Base-by-base conservation (phyloP, 2,113 vertebrate genomes). In the Phyllopteryx taeniolatus region DNA sequence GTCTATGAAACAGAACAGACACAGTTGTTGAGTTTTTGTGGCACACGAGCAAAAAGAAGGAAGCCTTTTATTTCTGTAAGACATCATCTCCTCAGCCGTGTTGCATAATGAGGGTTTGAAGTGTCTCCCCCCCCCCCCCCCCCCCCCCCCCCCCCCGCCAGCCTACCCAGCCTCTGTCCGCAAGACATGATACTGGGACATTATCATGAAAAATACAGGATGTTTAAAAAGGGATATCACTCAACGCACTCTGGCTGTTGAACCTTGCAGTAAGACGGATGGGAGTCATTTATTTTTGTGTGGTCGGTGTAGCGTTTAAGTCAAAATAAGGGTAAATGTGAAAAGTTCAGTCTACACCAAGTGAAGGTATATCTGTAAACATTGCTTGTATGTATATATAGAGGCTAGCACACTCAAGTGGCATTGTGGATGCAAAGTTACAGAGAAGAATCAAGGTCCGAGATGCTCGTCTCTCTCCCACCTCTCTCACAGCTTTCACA, bases 341-440 rank as follows among this genome's bases (percentile, higher is more conserved):
- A 85, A 78, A 75, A 73, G 80, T 79, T 84, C 79, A 80, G 81
- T 79, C 78, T 71, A 75, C 80, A 74, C 83, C 79, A 15, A 79
- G 79, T 87, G 76, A 85, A 79, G 83, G 85, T 83, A 83, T 85
- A 84, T 92, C 86, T 83, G 85, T 89, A 83, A 89, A 86, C 89
- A 86, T 88, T 89, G 86, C 84, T 88, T 90, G 84, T 90, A 86
- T 93, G 91, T 93, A 92, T 86, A 92, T 93, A 92, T 81, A 86
- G 77, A 87, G 83, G 79, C 82, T 80, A 85, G 79, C 82, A 66
- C 89, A 90, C 75, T 83, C 85, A 86, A 80, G 79, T 78, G 73
- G 75, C 79, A 72, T 79, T 42, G 76, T 76, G 72, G 83, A 67
- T 3, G 35, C 73, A 46, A 79, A 70, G 68, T 67, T 64, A 78